phyloP scores from a whole-genome alignment of 2,113 vertebrate genomes.

The Syrmaticus mikado region DNA sequence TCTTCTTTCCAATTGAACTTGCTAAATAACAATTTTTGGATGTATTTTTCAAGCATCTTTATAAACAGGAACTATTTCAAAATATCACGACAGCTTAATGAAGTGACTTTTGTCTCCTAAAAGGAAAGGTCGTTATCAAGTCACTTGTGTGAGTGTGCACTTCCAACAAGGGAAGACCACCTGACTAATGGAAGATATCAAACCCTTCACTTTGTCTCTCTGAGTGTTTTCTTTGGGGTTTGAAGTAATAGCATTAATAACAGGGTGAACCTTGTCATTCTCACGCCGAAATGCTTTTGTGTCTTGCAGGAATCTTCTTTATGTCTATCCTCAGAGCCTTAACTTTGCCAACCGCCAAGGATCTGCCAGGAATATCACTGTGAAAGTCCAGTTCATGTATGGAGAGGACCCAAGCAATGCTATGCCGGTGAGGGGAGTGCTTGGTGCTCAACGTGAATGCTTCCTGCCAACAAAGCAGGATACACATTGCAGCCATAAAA shows the following conservation, averaged over 20 bases:
- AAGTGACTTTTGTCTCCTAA: neutral
- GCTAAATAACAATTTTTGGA: neutral
- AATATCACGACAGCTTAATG: neutral
- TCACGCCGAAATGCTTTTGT: neutral
- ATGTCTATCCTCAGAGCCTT: constrained; percentile 96
- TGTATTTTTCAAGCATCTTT: neutral
- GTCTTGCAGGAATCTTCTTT: constrained; percentile 92
- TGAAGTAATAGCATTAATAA: neutral
- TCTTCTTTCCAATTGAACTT: neutral
- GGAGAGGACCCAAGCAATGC: constrained; percentile 96
- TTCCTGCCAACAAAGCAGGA: neutral
- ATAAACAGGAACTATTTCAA: neutral
- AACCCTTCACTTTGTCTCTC: neutral
- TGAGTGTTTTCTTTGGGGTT: neutral
- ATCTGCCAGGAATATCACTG: constrained; percentile 97
- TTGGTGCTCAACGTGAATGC: neutral
- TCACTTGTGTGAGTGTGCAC: neutral
- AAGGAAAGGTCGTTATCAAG: neutral
- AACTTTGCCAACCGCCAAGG: constrained; percentile 99
- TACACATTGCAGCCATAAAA: neutral
- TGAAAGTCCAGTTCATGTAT: constrained; percentile 99
- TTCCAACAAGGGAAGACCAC: neutral
- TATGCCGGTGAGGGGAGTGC: constrained; percentile 86
- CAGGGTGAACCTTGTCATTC: neutral
- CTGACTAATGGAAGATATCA: neutral